These are phyloP conservation scores for Drosophila mimetica DNA, from an alignment of 2,888 invertebrate genomes.

Conservation along the genomic window DNA sequence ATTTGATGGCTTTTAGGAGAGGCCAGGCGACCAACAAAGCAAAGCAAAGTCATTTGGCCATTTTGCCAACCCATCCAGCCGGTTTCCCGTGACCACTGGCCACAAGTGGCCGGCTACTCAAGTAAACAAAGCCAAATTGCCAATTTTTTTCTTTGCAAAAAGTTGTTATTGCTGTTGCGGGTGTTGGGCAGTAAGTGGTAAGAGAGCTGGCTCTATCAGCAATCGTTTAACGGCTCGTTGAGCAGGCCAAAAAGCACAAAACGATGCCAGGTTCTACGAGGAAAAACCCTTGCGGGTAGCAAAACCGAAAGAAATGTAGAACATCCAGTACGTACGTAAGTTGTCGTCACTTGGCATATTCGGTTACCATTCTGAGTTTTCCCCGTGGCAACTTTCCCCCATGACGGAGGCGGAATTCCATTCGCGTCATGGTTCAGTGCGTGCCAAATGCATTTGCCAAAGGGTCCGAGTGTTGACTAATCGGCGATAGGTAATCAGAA, in stretches of 20 bases:
- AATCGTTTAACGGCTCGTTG: constrained; percentile 76
- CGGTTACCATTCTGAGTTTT: constrained; percentile 41
- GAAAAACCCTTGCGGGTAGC: background rate
- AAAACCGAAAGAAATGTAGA: constrained; percentile 14
- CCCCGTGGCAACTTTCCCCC: constrained; percentile 59
- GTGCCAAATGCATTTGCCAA: constrained; percentile 36
- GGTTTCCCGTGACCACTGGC: constrained; percentile 26
- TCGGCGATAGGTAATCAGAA: constrained; percentile 56
- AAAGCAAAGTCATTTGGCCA: constrained; percentile 8
- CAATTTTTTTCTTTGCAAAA: constrained; percentile 57
- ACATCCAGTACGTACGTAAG: constrained; percentile 40
- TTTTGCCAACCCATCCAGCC: constrained; percentile 22
- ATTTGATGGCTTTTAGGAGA: constrained; percentile 61
- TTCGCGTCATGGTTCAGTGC: constrained; percentile 37
- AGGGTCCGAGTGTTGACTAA: constrained; percentile 34
- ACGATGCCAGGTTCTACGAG: background rate
- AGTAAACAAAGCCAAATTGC: constrained; percentile 72
- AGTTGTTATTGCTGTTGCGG: constrained; percentile 42
- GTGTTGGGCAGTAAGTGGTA: constrained; percentile 27
- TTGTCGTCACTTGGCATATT: constrained; percentile 47
- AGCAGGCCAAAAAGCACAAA: constrained; percentile 2
- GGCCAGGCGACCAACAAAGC: constrained; percentile 29
- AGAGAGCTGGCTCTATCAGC: constrained; percentile 60
- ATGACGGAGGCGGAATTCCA: constrained; percentile 26
- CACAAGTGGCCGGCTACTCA: constrained; percentile 39